Evolutionary conservation across 1,140 invertebrate species (phyloP).

Genomic region (Megalonaias nervosa): DNA sequence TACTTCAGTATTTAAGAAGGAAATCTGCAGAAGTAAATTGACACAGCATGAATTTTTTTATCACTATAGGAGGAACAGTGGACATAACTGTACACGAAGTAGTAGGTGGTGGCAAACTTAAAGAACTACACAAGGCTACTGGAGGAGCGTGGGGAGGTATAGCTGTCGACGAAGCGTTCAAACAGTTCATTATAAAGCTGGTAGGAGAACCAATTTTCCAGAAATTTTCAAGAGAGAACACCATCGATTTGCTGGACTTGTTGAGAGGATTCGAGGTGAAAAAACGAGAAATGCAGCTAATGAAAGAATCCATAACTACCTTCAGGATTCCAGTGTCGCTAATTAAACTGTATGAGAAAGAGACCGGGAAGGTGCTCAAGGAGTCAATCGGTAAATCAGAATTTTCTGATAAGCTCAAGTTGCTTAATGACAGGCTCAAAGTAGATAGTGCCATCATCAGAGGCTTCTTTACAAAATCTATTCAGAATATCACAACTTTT

Average conservation of each 20-base stretch:
- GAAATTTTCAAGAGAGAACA: not conserved
- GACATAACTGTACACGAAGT: not conserved
- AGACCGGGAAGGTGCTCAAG: not conserved
- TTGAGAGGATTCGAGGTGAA: conserved; percentile 2
- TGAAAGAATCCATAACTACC: not conserved
- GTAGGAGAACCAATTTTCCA: not conserved
- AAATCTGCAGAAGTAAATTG: too few species aligned
- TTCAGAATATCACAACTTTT: not conserved
- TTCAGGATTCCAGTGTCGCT: conserved; percentile 3
- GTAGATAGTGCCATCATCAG: not conserved
- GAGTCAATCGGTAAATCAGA: not conserved
- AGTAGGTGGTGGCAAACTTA: not conserved
- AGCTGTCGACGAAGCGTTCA: not conserved
- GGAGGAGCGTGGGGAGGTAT: conserved; percentile 2
- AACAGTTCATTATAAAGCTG: not conserved
- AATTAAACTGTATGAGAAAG: not conserved
- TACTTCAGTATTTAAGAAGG: too few species aligned
- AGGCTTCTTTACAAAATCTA: not conserved
- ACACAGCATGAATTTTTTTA: not conserved
- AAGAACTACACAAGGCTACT: not conserved
- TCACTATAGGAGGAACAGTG: not conserved
- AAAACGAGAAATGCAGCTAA: not conserved
- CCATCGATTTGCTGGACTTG: conserved; percentile 4
- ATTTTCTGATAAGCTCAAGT: not conserved
- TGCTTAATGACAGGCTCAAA: not conserved